A percentile compares a stretch with the other conserved stretches of the same genome.
These are phyloP conservation scores for Eupleurogrammus muticus DNA, from an alignment of 2,797 vertebrate genomes.

Conservation along the genomic window DNA sequence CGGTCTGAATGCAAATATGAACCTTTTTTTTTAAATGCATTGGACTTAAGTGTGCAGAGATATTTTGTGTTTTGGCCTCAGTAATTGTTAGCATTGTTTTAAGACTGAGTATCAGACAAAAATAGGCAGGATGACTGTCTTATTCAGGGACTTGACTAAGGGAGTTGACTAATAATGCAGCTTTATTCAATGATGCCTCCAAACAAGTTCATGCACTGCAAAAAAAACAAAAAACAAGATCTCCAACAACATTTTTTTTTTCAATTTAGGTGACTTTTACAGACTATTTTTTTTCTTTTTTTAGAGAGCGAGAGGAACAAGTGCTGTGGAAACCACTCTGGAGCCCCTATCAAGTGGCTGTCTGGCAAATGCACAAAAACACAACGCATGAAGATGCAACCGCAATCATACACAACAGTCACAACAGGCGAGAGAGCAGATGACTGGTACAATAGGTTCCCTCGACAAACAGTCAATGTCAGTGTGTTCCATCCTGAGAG, in stretches of 20 bases:
- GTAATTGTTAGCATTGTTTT: neutral
- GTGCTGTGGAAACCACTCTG: neutral
- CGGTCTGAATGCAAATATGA: too few species aligned
- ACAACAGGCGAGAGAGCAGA: constrained; percentile 51
- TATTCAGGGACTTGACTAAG: too few species aligned
- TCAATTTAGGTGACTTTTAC: constrained; percentile 4
- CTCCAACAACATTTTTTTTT: too few species aligned
- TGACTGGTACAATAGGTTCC: constrained; percentile 56
- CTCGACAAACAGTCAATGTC: constrained; percentile 53
- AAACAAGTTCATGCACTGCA: neutral
- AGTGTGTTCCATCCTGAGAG: constrained; percentile 54
- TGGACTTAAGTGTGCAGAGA: neutral
- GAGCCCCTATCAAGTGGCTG: constrained; percentile 5
- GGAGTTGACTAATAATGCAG: too few species aligned
- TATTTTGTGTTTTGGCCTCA: neutral
- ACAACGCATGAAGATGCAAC: constrained; percentile 25
- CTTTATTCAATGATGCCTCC: neutral
- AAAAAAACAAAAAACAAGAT: neutral
- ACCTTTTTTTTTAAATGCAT: neutral
- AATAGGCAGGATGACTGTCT: too few species aligned
- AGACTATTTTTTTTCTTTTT: neutral
- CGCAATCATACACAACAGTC: constrained; percentile 39
- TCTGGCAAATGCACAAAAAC: constrained; percentile 47
- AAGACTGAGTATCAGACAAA: too few species aligned
- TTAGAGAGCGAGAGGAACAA: neutral